These are phyloP conservation scores for Myathropa florea DNA, from an alignment of 2,888 invertebrate genomes.

Conservation along the genomic window DNA sequence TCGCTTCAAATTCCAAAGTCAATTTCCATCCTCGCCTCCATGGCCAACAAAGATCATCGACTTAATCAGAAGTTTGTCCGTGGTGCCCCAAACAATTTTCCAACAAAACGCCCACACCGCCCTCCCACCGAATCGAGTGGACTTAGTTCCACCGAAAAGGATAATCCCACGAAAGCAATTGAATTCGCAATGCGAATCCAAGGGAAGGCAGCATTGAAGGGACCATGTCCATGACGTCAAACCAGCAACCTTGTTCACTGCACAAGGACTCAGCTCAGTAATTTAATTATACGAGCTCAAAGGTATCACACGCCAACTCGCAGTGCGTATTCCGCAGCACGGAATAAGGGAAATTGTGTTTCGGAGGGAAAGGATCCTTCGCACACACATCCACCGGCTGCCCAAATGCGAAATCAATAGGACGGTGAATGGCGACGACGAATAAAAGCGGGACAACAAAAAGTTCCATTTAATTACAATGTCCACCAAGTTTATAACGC, in stretches of 20 bases:
- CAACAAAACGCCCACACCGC: background rate
- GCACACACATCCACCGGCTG: background rate
- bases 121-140: background rate
- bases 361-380: background rate
- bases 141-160: constrained; percentile 25
- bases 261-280: constrained; percentile 21
- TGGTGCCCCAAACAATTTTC: constrained; percentile 12
- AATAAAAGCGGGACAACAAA: constrained; percentile 21
- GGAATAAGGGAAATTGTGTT: background rate
- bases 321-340: background rate
- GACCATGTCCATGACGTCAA: background rate
- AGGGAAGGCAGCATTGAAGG: background rate
- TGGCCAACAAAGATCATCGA: constrained; percentile 30
- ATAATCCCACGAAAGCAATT: constrained; percentile 46
- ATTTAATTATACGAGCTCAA: constrained; percentile 31
- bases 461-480: constrained; percentile 52
- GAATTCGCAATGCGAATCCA: constrained; percentile 18
- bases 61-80: constrained; percentile 28
- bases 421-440: background rate
- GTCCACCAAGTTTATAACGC: constrained; percentile 33
- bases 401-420: constrained; percentile 26
- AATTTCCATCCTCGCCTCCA: constrained; percentile 29
- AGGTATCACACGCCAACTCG: background rate
- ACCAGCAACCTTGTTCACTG: background rate
- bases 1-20: constrained; percentile 33